phyloP scores from a whole-genome alignment of 2,888 invertebrate species.

The Drosophila lutescens region DNA sequence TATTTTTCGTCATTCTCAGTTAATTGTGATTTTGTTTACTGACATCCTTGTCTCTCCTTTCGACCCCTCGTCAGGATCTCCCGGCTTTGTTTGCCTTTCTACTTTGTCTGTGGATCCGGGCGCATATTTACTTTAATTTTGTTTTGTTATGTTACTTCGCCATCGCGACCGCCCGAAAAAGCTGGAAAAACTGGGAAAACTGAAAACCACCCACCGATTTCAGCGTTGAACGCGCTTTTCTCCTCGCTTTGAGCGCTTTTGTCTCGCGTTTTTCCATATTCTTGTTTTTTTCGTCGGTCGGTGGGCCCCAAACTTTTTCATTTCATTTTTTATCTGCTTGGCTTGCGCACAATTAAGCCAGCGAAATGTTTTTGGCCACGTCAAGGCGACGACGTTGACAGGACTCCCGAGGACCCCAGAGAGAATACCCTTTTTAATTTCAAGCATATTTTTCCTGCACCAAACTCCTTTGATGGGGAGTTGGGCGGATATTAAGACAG shows the following conservation, averaged over 20 bases:
- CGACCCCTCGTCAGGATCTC: slow-evolving; percentile 23
- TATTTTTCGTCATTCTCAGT: slow-evolving; percentile 69
- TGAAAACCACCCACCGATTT: slow-evolving; percentile 41
- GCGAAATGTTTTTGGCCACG: slow-evolving; percentile 63
- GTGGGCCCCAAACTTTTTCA: slow-evolving; percentile 69
- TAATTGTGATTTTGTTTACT: slow-evolving; percentile 80
- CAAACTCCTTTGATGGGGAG: neutral
- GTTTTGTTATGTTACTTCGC: slow-evolving; percentile 62
- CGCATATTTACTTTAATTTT: slow-evolving; percentile 73
- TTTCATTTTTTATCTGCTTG: slow-evolving; percentile 69
- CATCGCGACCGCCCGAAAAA: slow-evolving; percentile 1
- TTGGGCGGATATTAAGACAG: slow-evolving; percentile 1
- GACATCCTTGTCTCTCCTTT: slow-evolving; percentile 40
- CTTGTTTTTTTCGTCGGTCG: slow-evolving; percentile 1
- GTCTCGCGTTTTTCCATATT: slow-evolving; percentile 30
- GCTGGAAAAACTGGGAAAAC: neutral
- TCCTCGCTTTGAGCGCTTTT: slow-evolving; percentile 34
- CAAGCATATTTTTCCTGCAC: slow-evolving; percentile 50
- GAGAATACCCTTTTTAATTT: slow-evolving; percentile 70
- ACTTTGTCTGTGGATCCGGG: slow-evolving; percentile 64
- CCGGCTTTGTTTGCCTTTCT: slow-evolving; percentile 64
- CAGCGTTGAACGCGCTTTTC: slow-evolving; percentile 62
- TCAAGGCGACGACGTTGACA: slow-evolving; percentile 36
- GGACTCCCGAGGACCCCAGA: slow-evolving; percentile 32
- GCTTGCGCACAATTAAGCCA: slow-evolving; percentile 76